These are phyloP conservation scores for Brenthis ino DNA, from an alignment of 2,888 invertebrate species.

Conservation along the genomic window DNA sequence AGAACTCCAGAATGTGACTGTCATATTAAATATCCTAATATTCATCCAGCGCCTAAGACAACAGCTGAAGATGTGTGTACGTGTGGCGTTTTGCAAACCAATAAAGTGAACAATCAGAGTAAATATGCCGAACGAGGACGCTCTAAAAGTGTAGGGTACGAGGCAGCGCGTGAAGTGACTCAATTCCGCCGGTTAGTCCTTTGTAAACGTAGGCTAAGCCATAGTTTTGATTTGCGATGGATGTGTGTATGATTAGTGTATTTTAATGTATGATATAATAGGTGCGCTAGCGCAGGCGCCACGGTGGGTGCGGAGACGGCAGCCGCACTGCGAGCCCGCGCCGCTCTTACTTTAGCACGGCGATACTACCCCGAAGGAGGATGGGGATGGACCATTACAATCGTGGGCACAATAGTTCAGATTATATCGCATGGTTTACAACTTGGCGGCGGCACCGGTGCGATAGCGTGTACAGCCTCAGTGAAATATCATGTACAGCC, in stretches of 20 bases:
- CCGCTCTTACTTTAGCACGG: slow-evolving; percentile 84
- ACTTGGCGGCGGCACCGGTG: slow-evolving; percentile 85
- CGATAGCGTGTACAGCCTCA: slow-evolving; percentile 84
- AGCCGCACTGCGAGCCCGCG: slow-evolving; percentile 81
- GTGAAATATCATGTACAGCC: slow-evolving; percentile 84
- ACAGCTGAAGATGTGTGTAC: slow-evolving; percentile 68
- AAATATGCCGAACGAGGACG: slow-evolving; percentile 71
- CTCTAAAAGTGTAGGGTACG: slow-evolving; percentile 79
- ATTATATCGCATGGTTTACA: slow-evolving; percentile 89
- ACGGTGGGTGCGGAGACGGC: slow-evolving; percentile 74
- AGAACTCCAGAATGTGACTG: slow-evolving; percentile 70
- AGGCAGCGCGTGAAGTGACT: slow-evolving; percentile 74
- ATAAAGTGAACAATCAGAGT: slow-evolving; percentile 52
- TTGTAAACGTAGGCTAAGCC: slow-evolving; percentile 22
- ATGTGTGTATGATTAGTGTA: slow-evolving; percentile 22
- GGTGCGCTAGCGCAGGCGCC: slow-evolving; percentile 79
- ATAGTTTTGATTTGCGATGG: background rate
- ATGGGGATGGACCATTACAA: slow-evolving; percentile 92
- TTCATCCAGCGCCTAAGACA: slow-evolving; percentile 49
- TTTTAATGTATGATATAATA: slow-evolving; percentile 57
- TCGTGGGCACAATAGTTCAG: slow-evolving; percentile 88
- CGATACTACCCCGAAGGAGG: slow-evolving; percentile 94
- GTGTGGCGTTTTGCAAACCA: slow-evolving; percentile 62
- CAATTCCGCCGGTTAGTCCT: slow-evolving; percentile 78
- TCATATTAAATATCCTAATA: slow-evolving; percentile 54